Base-by-base conservation (phyloP, 2,888 invertebrate genomes). In the Diabrotica balteata region DNA sequence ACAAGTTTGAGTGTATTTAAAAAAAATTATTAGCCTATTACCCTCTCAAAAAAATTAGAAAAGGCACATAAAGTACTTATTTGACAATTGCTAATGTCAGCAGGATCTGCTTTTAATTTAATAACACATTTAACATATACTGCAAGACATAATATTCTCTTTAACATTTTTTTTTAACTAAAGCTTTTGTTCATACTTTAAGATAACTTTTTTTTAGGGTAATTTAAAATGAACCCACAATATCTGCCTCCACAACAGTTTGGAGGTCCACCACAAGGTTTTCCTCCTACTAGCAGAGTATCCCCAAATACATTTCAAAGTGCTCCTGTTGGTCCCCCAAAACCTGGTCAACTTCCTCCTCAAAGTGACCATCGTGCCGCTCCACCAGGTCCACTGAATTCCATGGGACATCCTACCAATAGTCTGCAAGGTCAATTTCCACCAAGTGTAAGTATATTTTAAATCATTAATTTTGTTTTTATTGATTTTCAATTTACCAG, bases 141-240 rank as follows among this genome's bases (percentile, higher is more conserved):
- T 32, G 5, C 4, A 32, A 32, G 32, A 32, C 4, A 1, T 2
- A 32, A 32, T 32, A 32, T 32, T 32, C 2, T 5, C 32, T 32
- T 4, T 2, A 4, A 2, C 32, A 32, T 32, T 4, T 32, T 32
- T 32, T 32, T 32, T 32, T 32, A 32, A 32, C 32, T 32, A 32
- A 32, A 32, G 4, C 32, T 32, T 32, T 32, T 32, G 32, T 2
- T 32, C 0, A 4, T 32, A 32, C 32, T 32, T 32, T 32, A 32
- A 32, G 32, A 32, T 32, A 55, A 8, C n/a, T 4, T 49, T 70
- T 59, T 71, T 67, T 66, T 70, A 69, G 72, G 63, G 57, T 67
- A 69, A 44, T 69, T 72, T 76, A 80, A 69, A 66, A 87, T 87
- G 87, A 86, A 87, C 83, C 85, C 86, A 46, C 86, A 86, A 71